Base-by-base conservation (phyloP, 2,797 vertebrate species). In the Silurus aristotelis region DNA sequence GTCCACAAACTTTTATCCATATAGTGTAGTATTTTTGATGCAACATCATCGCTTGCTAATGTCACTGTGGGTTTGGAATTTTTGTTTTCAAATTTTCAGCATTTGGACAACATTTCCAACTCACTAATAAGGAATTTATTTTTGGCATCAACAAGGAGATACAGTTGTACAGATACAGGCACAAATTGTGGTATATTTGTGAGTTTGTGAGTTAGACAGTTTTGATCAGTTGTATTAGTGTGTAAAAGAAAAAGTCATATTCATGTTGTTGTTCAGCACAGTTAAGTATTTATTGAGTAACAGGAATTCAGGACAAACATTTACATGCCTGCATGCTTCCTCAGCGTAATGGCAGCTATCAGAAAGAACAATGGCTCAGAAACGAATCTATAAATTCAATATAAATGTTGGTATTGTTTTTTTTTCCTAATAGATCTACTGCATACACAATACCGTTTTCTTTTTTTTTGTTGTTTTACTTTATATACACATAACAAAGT, bases 251-350 rank as follows among this genome's bases (percentile, higher is more conserved):
- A 90, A 91, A 93, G 92, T 90, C 93, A 90, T 91, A 88, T 68
- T 68, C 10, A 12, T 48, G 91, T 92, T 91, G 92, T 93, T 95
- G 96, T 96, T 97, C 96, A 97, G 96, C 95, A 97, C 97, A 96
- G 96, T 96, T 97, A 96, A 95, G 97, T 96, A 96, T 97, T 97
- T 96, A 96, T 97, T 99, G 95, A 99, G 98, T 99, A 99, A 97
- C 97, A 98, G 97, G 97, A 98, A 96, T 98, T 96, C 97, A 98
- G 97, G 97, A 99, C 98, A 98, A 98, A 99, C 98, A 99, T 99
- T 97, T 98, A 99, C 98, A 99, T 99, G 98, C 98, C 98, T 98
- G 98, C 98, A 99, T 99, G 98, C 98, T 96, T 98, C 98, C 97
- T 97, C 97, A 97, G 97, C 97, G 97, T 97, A 98, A 97, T 97